Evolutionary conservation across 2,797 vertebrate species (phyloP).

Genomic region (Iguana delicatissima): DNA sequence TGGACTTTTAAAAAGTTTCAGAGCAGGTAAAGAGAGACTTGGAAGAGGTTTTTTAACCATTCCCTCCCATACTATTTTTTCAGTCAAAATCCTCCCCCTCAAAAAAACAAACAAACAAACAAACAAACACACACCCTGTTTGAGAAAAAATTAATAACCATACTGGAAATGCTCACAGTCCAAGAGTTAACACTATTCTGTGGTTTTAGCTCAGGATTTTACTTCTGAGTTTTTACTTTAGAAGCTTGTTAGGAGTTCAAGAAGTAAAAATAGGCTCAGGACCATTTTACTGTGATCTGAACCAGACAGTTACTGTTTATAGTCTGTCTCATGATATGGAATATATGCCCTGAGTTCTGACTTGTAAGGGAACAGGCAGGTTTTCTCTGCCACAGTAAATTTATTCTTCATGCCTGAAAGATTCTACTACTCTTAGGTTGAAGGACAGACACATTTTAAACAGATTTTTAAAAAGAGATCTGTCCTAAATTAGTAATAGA

Average conservation of each 20-base stretch:
- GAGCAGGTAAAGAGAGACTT: background rate
- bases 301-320: background rate
- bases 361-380: background rate
- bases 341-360: slow-evolving; percentile 2
- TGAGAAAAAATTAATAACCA: no score
- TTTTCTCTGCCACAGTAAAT: background rate
- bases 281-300: background rate
- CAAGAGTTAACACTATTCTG: background rate
- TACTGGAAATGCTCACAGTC: background rate
- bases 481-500: background rate
- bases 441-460: background rate
- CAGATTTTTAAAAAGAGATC: background rate
- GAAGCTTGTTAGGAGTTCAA: background rate
- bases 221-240: background rate
- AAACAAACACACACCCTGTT: no score
- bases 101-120: no score
- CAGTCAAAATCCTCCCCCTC: background rate
- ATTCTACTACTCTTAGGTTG: background rate
- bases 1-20: background rate
- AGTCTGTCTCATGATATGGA: background rate
- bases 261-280: background rate
- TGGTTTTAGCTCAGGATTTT: background rate
- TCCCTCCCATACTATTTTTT: background rate
- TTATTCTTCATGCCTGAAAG: background rate
- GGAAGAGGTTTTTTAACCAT: background rate